These are phyloP conservation scores for Onthophagus taurus DNA, from an alignment of 1,140 invertebrate genomes.

Conservation along the genomic window DNA sequence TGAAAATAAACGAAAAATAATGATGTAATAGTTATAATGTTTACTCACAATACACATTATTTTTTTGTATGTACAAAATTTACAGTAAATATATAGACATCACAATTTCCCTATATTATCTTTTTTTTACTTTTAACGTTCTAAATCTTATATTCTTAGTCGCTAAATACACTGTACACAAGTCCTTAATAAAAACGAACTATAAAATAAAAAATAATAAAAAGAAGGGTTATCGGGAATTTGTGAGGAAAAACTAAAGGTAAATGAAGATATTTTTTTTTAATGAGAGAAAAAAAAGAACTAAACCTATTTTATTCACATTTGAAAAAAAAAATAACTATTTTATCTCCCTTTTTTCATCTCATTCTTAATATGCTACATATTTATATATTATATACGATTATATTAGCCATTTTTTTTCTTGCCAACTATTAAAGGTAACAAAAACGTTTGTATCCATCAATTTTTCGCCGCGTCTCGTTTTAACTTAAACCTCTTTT, in stretches of 20 bases:
- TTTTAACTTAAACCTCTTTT: too few species aligned
- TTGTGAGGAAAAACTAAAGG: slow-evolving; percentile 31
- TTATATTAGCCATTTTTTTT: slow-evolving; percentile 33
- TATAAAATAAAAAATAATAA: slow-evolving; percentile 30
- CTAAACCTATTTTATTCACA: slow-evolving; percentile 36
- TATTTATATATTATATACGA: slow-evolving; percentile 32
- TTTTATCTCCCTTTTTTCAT: too few species aligned
- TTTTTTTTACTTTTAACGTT: slow-evolving; percentile 38
- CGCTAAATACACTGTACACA: slow-evolving; percentile 38
- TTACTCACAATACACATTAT: slow-evolving; percentile 41
- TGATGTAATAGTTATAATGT: slow-evolving; percentile 41
- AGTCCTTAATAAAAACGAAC: slow-evolving; percentile 35
- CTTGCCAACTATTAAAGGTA: slow-evolving; percentile 33
- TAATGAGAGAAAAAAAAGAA: slow-evolving; percentile 23
- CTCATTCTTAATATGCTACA: slow-evolving; percentile 33
- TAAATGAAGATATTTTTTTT: too few species aligned
- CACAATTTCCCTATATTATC: slow-evolving; percentile 40
- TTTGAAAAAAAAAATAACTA: too few species aligned
- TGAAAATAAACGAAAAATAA: slow-evolving; percentile 13
- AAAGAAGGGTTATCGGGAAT: too few species aligned
- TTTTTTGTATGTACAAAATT: slow-evolving; percentile 42
- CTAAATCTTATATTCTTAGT: slow-evolving; percentile 34
- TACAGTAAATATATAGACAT: slow-evolving; percentile 41
- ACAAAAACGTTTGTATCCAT: too few species aligned
- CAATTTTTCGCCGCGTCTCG: neutral